Base-by-base conservation (phyloP, 2,888 invertebrate genomes). In the Xestia sexstrigata region DNA sequence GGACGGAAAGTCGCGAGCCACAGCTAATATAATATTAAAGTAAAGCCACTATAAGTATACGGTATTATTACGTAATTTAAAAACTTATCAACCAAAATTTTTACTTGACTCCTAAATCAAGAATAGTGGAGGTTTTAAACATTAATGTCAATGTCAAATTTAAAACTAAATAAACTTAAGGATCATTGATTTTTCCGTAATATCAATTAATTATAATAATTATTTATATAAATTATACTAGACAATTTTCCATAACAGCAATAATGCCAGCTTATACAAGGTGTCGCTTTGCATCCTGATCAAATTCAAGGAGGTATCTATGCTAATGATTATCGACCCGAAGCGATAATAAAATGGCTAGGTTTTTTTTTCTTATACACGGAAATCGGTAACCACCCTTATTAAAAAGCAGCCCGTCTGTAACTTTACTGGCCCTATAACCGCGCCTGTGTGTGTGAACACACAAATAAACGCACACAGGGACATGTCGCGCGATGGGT, bases 71-170 rank as follows among this genome's bases (percentile, higher is more conserved):
- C 26, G 26, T n/a, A 45, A 15, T 52, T 70, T 35, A 74, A 1
- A 62, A 58, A 78, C 67, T 63, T 63, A 83, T 17, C 13, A 74
- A 58, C 30, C 58, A 60, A 55, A 35, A 17, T 23, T 23, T 72
- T 70, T 20, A 74, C 47, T 80, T 47, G 60, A 75, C 17, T 23
- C 20, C 0, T 17, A 42, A 62, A 45, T 81, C 76, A 76, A 81
- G 42, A 81, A 45, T 63, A 85, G 85, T 85, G 82, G 82, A 82
- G 85, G 58, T 42, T 81, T 83, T 58, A 58, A 39, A 71, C n/a
- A 62, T 67, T 15, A 30, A 63, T 42, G 79, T 83, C 73, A 74
- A 73, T 68, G 52, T 78, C 15, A 76, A 52, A 45, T 66, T 39
- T 62, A 60, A 55, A 68, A 63, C 45, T 71, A 79, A 70, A 74